phyloP scores from a whole-genome alignment of 1,140 invertebrate genomes.

The Oppia nitens region DNA sequence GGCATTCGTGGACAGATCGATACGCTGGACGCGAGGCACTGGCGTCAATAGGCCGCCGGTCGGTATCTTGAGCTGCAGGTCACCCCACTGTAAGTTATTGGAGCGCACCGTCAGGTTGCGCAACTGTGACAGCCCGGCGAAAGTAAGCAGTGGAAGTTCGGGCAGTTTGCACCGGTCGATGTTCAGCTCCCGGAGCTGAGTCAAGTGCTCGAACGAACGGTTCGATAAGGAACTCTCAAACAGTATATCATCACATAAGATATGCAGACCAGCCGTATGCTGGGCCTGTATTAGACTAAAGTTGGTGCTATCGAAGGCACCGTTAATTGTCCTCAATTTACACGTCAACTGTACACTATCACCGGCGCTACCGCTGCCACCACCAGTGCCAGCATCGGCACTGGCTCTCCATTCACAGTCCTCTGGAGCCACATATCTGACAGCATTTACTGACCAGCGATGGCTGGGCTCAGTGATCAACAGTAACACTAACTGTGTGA shows the following conservation, averaged over 20 bases:
- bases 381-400: not conserved
- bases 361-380: not conserved
- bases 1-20: slow-evolving; percentile 21
- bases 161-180: slow-evolving; percentile 62
- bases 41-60: slow-evolving; percentile 28
- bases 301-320: slow-evolving; percentile 19
- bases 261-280: slow-evolving; percentile 17
- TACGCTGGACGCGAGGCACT: slow-evolving; percentile 48
- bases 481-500: not conserved
- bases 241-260: slow-evolving; percentile 21
- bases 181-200: slow-evolving; percentile 44
- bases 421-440: slow-evolving; percentile 8
- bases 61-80: slow-evolving; percentile 48
- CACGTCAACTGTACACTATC: slow-evolving; percentile 17
- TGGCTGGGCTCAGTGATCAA: not conserved
- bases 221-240: slow-evolving; percentile 20
- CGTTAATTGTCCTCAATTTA: slow-evolving; percentile 17
- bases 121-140: slow-evolving; percentile 45
- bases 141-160: slow-evolving; percentile 46
- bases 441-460: not conserved
- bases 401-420: slow-evolving; percentile 14
- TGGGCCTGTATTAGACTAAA: slow-evolving; percentile 22
- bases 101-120: slow-evolving; percentile 48
- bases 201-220: slow-evolving; percentile 55
- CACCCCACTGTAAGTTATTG: slow-evolving; percentile 59